A percentile compares a stretch with the other conserved stretches of the same genome.
phyloP scores from a whole-genome alignment of 2,888 invertebrate species.

The Agelastica alni region DNA sequence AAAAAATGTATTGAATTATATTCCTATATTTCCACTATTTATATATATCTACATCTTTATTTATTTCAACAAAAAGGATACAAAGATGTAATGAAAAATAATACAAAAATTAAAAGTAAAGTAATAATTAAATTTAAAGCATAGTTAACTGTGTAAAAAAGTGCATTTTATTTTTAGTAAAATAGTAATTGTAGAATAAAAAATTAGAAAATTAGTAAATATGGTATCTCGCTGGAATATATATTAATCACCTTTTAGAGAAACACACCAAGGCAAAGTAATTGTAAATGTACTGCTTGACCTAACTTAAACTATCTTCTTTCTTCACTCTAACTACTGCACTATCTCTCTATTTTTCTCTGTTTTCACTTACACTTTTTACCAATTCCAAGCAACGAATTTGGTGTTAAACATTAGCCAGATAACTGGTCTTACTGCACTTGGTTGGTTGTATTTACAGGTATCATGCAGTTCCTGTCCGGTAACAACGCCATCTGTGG shows the following conservation, averaged over 20 bases:
- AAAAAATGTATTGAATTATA: too few species aligned
- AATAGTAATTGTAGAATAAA: slow-evolving; percentile 2
- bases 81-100: too few species aligned
- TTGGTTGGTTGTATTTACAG: slow-evolving; percentile 47
- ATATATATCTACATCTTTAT: too few species aligned
- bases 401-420: slow-evolving; percentile 39
- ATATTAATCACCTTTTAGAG: slow-evolving; percentile 4
- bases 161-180: not conserved
- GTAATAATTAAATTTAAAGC: too few species aligned
- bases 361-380: slow-evolving; percentile 31
- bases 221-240: not conserved
- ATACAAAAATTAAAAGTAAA: too few species aligned
- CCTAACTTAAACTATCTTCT: slow-evolving; percentile 19
- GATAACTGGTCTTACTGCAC: slow-evolving; percentile 36
- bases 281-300: slow-evolving; percentile 23
- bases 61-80: too few species aligned
- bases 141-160: too few species aligned
- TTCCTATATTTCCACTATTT: too few species aligned
- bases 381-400: slow-evolving; percentile 49
- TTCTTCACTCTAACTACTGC: slow-evolving; percentile 32
- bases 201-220: not conserved
- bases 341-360: slow-evolving; percentile 35
- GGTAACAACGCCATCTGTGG: slow-evolving; percentile 69
- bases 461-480: slow-evolving; percentile 67
- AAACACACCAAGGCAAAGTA: slow-evolving; percentile 3